phyloP scores from a whole-genome alignment of 1,140 invertebrate species.

The Cotesia glomerata region DNA sequence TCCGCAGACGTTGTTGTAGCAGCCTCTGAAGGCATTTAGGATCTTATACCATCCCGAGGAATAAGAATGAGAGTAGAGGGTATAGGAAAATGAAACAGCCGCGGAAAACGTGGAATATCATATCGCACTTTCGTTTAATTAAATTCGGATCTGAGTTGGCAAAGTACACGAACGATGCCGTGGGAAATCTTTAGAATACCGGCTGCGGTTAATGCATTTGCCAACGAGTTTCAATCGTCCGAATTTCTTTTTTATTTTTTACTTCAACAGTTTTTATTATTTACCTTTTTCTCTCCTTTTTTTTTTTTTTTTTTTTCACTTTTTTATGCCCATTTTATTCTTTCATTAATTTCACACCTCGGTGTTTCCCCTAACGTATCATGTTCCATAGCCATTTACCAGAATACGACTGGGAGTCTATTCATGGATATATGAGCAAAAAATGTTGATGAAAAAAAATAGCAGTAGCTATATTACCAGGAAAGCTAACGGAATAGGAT shows the following conservation, averaged over 20 bases:
- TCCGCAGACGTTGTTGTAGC: slow-evolving; percentile 24
- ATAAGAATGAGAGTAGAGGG: background rate
- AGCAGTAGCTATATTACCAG: too few species aligned
- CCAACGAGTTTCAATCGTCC: slow-evolving; percentile 51
- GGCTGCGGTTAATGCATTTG: slow-evolving; percentile 61
- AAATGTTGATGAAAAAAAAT: too few species aligned
- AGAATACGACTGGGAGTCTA: too few species aligned
- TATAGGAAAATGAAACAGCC: slow-evolving; percentile 8
- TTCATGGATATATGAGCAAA: too few species aligned
- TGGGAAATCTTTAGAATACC: slow-evolving; percentile 39
- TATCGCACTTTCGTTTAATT: slow-evolving; percentile 63
- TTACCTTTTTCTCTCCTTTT: background rate
- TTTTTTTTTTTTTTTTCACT: background rate
- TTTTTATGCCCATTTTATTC: background rate
- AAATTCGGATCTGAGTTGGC: slow-evolving; percentile 61
- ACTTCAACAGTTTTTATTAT: slow-evolving; percentile 16
- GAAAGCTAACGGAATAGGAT: background rate
- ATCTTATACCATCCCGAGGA: too few species aligned
- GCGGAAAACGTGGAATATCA: slow-evolving; percentile 49
- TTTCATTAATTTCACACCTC: slow-evolving; percentile 16
- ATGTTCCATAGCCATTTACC: background rate
- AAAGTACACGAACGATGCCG: slow-evolving; percentile 13
- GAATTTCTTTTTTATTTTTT: slow-evolving; percentile 41
- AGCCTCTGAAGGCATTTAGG: background rate
- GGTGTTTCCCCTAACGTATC: background rate